Evolutionary conservation across 2,888 invertebrate species (phyloP), one percentile per base, ranked within the genome.

Genomic region (Augochlorella aurata): DNA sequence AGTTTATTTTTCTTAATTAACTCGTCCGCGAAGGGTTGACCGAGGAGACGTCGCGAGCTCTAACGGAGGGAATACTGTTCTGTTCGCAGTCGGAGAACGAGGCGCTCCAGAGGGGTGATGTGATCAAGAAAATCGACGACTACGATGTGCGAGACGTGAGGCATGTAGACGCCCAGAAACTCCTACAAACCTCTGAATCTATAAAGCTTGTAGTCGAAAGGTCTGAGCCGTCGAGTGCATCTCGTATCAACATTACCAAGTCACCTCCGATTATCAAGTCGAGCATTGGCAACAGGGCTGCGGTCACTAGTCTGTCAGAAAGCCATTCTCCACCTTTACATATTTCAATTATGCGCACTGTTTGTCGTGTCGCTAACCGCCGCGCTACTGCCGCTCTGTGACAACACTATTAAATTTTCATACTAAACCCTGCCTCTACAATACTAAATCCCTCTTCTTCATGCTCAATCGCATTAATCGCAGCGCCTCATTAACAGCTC

Each of bases 161-260:
- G 90, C 98, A 98, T 92, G 97, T 97, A 93, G 98, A 98, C 94
- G 98, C 98, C 76, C 97, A 98, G 94, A 97, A 96, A 93, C 95
- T 98, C 85, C 97, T 98, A 94, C 96, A 96, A 94, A 97, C 96
- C 93, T 96, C 97, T 85, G 97, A 96, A 92, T 96, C 96, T 91
- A 96, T 98, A 92, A 96, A 95, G 93, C 94, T 98, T 87, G 97
- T 97, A 87, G 96, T 98, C 82, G 97, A 97, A 94, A 97, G 98
- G 98, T 93, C 93, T 91, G 93, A 91, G 87, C 88, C 88, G 88
- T 88, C 90, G 88, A 89, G 87, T 78, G 87, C 89, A 86, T 86
- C 90, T 84, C 88, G 85, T 84, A 88, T 74, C 88, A 82, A 87
- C 87, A 87, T 75, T 83, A 84, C 76, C 85, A 90, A 80, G 89